phyloP scores from a whole-genome alignment of 64 coral and sea anemone genomes.

The Hydrozoanthus tunicans region DNA sequence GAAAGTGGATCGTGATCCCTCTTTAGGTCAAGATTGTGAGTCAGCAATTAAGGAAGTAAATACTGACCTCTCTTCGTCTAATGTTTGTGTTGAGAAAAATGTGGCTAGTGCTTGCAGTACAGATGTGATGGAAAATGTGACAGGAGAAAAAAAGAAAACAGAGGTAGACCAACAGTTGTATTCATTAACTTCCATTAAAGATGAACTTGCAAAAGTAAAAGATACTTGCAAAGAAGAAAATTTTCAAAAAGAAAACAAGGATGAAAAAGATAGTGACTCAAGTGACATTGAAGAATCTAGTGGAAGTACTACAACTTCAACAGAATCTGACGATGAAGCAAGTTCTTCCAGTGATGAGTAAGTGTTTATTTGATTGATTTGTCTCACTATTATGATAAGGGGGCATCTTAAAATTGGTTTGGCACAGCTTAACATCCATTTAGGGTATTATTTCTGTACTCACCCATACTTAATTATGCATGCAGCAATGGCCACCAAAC shows the following conservation, averaged over 20 bases:
- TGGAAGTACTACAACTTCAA: neutral
- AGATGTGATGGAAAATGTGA: neutral
- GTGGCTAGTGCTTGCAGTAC: neutral
- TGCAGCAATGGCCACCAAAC: no score
- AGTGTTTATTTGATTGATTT: neutral
- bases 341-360: slow-evolving; percentile 55
- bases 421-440: no score
- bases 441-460: no score
- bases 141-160: neutral
- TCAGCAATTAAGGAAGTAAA: neutral
- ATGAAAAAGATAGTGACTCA: slow-evolving; percentile 22
- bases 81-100: neutral
- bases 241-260: neutral
- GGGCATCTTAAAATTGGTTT: no score
- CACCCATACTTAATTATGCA: no score
- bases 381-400: neutral
- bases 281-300: slow-evolving; percentile 50
- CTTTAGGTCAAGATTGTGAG: neutral
- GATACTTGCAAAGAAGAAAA: neutral
- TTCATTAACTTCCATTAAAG: slow-evolving; percentile 27
- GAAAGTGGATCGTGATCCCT: neutral
- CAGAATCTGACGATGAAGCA: slow-evolving; percentile 55
- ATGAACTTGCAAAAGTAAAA: slow-evolving; percentile 18
- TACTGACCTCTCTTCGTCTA: neutral
- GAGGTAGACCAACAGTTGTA: slow-evolving; percentile 14